These are phyloP conservation scores for Camponotus floridanus DNA, from an alignment of 1,140 invertebrate species.

Conservation along the genomic window DNA sequence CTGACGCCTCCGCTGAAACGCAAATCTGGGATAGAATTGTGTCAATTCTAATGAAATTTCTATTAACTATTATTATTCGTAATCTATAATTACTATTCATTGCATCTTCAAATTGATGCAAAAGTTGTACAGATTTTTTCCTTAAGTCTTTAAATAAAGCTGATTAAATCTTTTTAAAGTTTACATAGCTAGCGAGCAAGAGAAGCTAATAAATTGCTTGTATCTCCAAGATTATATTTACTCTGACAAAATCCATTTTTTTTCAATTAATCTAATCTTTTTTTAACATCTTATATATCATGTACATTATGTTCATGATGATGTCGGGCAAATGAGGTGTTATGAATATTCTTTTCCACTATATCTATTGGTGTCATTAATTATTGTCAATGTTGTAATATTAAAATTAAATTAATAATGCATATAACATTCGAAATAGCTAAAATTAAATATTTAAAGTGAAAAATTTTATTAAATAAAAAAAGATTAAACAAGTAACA, in stretches of 20 bases:
- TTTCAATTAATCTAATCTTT: background rate
- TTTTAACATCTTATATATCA: background rate
- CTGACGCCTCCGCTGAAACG: background rate
- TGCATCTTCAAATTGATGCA: background rate
- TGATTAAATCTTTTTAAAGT: background rate
- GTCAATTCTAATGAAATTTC: slow-evolving; percentile 2
- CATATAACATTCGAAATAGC: background rate
- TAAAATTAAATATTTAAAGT: too few relatives aligned
- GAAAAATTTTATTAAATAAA: background rate
- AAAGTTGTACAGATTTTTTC: background rate
- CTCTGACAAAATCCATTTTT: background rate
- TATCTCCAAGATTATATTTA: background rate
- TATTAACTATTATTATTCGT: background rate
- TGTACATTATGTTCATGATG: background rate
- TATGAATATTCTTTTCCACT: background rate
- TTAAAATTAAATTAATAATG: background rate
- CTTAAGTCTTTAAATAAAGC: background rate
- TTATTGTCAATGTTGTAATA: background rate
- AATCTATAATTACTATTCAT: background rate
- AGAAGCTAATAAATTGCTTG: background rate
- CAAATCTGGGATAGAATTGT: slow-evolving; percentile 17
- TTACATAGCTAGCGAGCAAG: background rate
- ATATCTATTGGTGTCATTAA: background rate
- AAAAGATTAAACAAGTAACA: background rate
- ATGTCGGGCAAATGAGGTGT: background rate